Base-by-base conservation (phyloP, 1,140 invertebrate species). In the Schlechtendalia chinensis region DNA sequence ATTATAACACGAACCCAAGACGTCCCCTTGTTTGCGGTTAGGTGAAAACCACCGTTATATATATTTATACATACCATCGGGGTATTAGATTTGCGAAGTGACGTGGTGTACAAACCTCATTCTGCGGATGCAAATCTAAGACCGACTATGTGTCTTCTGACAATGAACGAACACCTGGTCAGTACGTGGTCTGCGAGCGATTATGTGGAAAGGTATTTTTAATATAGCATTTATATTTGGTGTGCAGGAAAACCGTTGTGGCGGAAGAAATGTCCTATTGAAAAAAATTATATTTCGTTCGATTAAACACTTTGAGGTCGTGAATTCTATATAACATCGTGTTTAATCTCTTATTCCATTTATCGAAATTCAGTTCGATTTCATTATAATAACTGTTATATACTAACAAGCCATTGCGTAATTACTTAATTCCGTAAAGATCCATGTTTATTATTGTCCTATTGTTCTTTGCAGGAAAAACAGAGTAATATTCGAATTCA, bases 271-370 rank as follows among this genome's bases (percentile, higher is more conserved):
- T 32, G n/a, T 17, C 16, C 22, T 47, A 59, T 59, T 19, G 32
- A 77, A 39, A 75, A 75, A 59, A 74, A 75, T 32, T 19, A 22
- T 45, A 75, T 72, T 56, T 69, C 32, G 32, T 59, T 59, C n/a
- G 56, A 77, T 77, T 77, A 59, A 77, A 77, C 56, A 45, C n/a
- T 75, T 39, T 77, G 19, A 32, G 74, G 32, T 58, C 19, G 59
- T 77, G 17, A 24, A 59, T 61, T 8, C 1, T 59, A 16, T 14
- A 45, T 19, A n/a, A 45, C 12, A 39, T 47, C 39, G 17, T 27
- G 11, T 24, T 32, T 56, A 53, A 75, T 22, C 19, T 22, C 53
- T 39, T 45, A 45, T 32, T 8, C 29, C 54, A 1, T n/a, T n/a
- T 67, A 39, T 67, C 39, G 19, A 22, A 67, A 67, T 67, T 12